Conservation (phyloP, 1,140 invertebrate species). For the Teleogryllus occipitalis region DNA sequence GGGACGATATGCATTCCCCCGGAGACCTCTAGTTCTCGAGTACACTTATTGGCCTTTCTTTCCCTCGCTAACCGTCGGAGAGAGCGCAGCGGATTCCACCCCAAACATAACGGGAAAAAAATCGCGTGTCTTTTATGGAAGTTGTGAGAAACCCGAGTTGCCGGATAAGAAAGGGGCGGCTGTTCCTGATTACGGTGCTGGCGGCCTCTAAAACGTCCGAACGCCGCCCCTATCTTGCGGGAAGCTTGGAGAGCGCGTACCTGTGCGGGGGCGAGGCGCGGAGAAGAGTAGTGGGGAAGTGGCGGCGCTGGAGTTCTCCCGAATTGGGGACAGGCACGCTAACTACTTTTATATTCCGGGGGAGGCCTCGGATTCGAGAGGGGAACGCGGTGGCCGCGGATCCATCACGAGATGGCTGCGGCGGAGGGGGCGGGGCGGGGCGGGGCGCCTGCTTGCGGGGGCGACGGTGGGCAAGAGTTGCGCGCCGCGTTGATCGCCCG, state of each 20-base stretch:
- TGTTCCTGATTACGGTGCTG: not conserved
- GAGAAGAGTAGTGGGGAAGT: not conserved
- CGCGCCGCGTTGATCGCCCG: too few relatives aligned
- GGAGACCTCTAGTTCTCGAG: not conserved
- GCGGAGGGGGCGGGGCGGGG: too few relatives aligned
- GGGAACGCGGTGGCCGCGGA: not conserved
- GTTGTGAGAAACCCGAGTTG: not conserved
- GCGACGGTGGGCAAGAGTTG: not conserved
- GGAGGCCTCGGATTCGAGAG: not conserved
- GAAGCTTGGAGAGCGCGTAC: not conserved
- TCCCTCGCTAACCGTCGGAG: not conserved
- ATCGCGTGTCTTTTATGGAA: slow-evolving; percentile 1
- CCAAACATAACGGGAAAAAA: not conserved
- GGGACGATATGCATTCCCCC: not conserved
- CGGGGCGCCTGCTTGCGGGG: too few relatives aligned
- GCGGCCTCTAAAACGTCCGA: not conserved
- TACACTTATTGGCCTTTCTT: not conserved
- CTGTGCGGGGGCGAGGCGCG: too few relatives aligned
- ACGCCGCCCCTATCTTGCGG: not conserved
- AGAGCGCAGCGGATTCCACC: not conserved
- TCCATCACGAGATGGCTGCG: not conserved
- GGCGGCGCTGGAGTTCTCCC: not conserved
- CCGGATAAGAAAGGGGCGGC: not conserved
- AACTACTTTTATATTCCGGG: not conserved
- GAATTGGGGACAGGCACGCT: not conserved